phyloP scores from a whole-genome alignment of 2,797 vertebrate species.

The Semotilus atromaculatus region DNA sequence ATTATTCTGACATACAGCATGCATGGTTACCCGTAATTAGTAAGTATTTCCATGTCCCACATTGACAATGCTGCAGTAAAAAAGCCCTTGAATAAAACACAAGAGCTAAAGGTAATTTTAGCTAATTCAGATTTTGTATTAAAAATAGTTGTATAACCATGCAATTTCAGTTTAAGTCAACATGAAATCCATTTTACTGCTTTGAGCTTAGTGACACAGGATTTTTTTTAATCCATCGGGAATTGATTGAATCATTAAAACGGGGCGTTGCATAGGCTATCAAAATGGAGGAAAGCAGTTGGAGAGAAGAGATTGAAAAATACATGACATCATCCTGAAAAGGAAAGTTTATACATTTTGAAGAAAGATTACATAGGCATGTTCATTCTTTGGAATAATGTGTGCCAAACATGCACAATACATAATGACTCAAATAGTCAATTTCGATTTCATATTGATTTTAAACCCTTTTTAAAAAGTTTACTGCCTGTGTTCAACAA shows the following conservation, averaged over 20 bases:
- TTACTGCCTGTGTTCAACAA: constrained; percentile 15
- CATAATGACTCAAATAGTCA: not conserved
- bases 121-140: not conserved
- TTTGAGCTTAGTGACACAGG: not conserved
- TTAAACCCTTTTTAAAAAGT: not conserved
- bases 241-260: constrained; percentile 12
- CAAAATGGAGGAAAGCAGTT: constrained; percentile 5
- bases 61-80: not conserved
- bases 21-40: not conserved
- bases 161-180: not conserved
- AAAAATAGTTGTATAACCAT: not conserved
- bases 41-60: not conserved
- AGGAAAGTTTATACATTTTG: constrained; percentile 9
- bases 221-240: not conserved
- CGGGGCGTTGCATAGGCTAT: not conserved
- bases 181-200: not conserved
- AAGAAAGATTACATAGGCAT: constrained; percentile 5
- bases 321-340: not conserved
- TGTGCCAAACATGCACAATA: not conserved
- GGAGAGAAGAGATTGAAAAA: constrained; percentile 3
- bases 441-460: not conserved
- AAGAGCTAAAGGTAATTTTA: not conserved
- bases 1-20: not conserved
- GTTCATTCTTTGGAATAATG: constrained; percentile 19
- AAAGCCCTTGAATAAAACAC: constrained; percentile 2